phyloP scores from a whole-genome alignment of 2,113 vertebrate species.

The Castor canadensis region DNA sequence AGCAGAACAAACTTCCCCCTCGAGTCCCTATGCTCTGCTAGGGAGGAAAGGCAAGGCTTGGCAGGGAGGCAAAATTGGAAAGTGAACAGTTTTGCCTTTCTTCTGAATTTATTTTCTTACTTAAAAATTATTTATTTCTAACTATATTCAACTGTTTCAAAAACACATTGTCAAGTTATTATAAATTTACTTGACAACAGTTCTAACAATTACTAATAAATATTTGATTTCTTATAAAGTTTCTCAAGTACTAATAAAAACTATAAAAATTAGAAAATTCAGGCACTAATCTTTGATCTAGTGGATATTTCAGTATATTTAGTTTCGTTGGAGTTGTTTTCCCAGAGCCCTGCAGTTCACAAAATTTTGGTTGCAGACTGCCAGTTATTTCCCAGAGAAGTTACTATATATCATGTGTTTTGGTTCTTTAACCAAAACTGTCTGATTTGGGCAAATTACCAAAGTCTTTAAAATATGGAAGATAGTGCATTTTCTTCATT shows the following conservation, averaged over 20 bases:
- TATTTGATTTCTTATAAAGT: conserved; percentile 17
- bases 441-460: not conserved
- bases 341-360: not conserved
- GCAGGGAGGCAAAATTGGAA: not conserved
- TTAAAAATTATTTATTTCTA: not conserved
- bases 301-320: not conserved
- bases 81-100: not conserved
- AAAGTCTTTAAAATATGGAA: not conserved
- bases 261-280: not conserved
- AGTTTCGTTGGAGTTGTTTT: not conserved
- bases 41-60: not conserved
- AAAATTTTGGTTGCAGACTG: not conserved
- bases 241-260: not conserved
- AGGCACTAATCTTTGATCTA: not conserved
- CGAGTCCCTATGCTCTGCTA: too few relatives aligned
- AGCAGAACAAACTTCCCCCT: not conserved
- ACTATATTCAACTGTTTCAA: not conserved
- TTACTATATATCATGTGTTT: not conserved
- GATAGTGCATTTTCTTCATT: not conserved
- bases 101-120: not conserved
- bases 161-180: not conserved
- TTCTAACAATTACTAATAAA: not conserved
- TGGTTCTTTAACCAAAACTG: not conserved
- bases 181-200: not conserved
- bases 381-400: not conserved